Evolutionary conservation across 2,797 vertebrate species (phyloP), one percentile per base, ranked within the genome.

Genomic region (Serranus cabrilla): DNA sequence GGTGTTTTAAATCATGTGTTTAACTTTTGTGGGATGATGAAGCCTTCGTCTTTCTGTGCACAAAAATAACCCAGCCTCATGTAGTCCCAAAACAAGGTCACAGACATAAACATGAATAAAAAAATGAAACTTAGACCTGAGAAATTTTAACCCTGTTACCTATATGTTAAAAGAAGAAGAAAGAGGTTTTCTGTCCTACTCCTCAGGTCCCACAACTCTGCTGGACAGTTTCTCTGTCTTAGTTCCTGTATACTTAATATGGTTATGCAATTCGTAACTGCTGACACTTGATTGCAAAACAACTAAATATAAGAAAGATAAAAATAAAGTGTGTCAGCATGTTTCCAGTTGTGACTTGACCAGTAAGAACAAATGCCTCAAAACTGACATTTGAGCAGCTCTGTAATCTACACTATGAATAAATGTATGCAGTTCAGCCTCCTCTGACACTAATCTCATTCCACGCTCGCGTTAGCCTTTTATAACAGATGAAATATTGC

Each of bases 71-170:
- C 43, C 17, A 3, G 9, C 8, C 13, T 9, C 31, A 58, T 52
- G 57, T 52, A 47, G 20, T 64, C 49, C 34, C 21, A 25, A 34
- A 83, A 69, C 8, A 12, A 61, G 40, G 56, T 57, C 10, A 16
- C 31, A 14, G 27, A 47, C n/a, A n/a, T n/a, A 3, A 62, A 37
- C 8, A 37, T 11, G 10, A 9, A 7, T 0, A 49, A 16, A 13
- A 9, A 25, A 27, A 52, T 17, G 3, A n/a, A 17, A 16, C 3
- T 13, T 21, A 2, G 37, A 42, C 11, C 7, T 7, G 23, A 2
- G 21, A 18, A 25, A 11, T 25, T 43, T 34, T 59, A 11, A 25
- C 6, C 12, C 3, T 16, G 14, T 18, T 45, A 25, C 16, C n/a
- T n/a, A 3, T n/a, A 7, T 27, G n/a, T 43, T 25, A 13, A 31